phyloP scores from a whole-genome alignment of 2,113 vertebrate genomes.

The Leucoraja erinaceus region DNA sequence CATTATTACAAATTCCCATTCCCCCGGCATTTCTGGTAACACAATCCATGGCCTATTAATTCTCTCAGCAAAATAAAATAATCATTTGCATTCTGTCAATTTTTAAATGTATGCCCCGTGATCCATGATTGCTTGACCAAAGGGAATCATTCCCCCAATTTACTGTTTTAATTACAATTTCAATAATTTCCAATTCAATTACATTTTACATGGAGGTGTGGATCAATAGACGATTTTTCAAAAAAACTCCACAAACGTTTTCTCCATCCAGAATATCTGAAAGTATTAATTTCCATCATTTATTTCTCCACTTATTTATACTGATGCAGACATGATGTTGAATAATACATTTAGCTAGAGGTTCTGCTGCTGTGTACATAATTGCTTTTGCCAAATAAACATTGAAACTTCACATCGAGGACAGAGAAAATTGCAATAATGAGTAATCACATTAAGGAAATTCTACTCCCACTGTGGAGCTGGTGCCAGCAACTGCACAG shows the following conservation, averaged over 20 bases:
- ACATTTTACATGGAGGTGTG: background rate
- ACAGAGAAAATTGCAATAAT: slow-evolving; percentile 1
- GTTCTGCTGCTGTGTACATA: background rate
- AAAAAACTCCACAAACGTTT: background rate
- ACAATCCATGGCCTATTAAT: background rate
- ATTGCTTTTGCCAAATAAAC: background rate
- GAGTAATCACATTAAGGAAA: background rate
- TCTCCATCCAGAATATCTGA: background rate
- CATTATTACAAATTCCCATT: background rate
- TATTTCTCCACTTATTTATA: background rate
- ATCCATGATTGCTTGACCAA: background rate
- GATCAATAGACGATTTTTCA: no score
- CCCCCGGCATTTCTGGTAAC: background rate
- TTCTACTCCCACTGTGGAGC: background rate
- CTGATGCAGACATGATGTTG: background rate
- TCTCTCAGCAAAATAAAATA: background rate
- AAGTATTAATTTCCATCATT: background rate
- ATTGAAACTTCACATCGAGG: background rate
- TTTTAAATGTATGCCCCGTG: background rate
- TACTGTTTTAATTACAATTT: background rate
- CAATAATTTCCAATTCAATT: background rate
- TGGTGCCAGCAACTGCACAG: background rate
- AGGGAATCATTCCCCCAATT: background rate
- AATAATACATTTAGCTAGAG: background rate
- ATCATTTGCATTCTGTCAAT: background rate